Conservation (phyloP, 2,888 invertebrate species). For the Eudasyphora cyanicolor region DNA sequence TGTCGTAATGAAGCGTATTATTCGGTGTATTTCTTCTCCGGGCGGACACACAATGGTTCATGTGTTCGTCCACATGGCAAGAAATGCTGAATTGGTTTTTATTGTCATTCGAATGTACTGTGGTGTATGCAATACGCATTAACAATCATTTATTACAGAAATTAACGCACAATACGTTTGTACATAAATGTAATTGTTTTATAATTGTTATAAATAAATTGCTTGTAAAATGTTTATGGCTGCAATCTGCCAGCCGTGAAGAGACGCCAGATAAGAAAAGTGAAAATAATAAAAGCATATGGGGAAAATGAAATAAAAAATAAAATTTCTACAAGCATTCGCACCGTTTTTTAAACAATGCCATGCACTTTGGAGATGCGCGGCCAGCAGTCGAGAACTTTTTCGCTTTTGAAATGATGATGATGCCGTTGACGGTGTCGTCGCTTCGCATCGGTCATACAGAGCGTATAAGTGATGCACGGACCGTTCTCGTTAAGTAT, state of each 20-base stretch:
- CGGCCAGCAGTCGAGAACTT: too few species aligned
- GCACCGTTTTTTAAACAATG: too few species aligned
- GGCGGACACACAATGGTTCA: background rate
- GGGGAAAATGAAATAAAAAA: too few species aligned
- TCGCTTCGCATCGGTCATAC: too few species aligned
- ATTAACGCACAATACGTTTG: constrained; percentile 9
- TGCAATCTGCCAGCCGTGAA: constrained; percentile 36
- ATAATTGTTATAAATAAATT: constrained; percentile 65
- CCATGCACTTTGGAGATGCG: too few species aligned
- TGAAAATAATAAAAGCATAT: background rate
- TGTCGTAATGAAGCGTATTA: constrained; percentile 25
- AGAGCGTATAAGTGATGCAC: too few species aligned
- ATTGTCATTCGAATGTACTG: background rate
- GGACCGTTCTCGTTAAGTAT: too few species aligned
- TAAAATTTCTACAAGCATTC: too few species aligned
- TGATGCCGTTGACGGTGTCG: too few species aligned
- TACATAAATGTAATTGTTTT: constrained; percentile 60
- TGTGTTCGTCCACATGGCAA: background rate
- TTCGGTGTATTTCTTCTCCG: background rate
- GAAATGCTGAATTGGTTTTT: background rate
- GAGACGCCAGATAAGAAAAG: constrained; percentile 4
- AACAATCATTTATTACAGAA: constrained; percentile 33
- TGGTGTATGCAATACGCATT: background rate
- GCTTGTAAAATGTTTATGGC: constrained; percentile 63
- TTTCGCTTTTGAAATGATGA: too few species aligned